These are phyloP conservation scores for Drosophila varians DNA, from an alignment of 1,140 invertebrate species.

Conservation along the genomic window DNA sequence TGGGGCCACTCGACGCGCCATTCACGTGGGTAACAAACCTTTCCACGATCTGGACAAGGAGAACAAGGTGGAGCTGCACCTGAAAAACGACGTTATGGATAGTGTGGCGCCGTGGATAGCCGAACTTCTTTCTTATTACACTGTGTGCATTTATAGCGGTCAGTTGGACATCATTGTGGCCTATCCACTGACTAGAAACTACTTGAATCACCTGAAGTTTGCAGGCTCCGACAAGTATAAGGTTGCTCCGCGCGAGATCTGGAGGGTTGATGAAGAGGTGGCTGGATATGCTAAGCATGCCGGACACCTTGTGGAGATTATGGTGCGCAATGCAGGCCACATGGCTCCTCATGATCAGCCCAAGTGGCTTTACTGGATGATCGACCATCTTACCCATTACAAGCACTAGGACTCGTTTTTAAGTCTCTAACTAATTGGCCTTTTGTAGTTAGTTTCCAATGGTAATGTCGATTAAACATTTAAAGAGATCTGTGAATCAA, in stretches of 20 bases:
- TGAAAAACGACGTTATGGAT: conserved; percentile 92
- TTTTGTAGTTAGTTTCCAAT: not conserved
- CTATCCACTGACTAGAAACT: conserved; percentile 90
- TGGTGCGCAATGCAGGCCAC: conserved; percentile 92
- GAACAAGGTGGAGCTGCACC: conserved; percentile 87
- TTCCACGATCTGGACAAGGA: conserved; percentile 86
- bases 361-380: conserved; percentile 90
- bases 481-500: too few relatives aligned
- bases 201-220: conserved; percentile 89
- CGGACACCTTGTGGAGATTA: conserved; percentile 90
- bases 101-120: conserved; percentile 90
- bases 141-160: conserved; percentile 91
- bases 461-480: too few relatives aligned
- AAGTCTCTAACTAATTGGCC: not conserved
- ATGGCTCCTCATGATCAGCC: conserved; percentile 94
- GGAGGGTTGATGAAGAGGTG: conserved; percentile 88
- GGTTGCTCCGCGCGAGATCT: conserved; percentile 87
- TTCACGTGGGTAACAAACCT: conserved; percentile 92
- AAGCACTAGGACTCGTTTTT: conserved; percentile 79
- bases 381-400: conserved; percentile 89
- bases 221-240: conserved; percentile 87
- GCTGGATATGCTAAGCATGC: conserved; percentile 91
- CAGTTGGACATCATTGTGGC: conserved; percentile 94
- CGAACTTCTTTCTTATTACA: conserved; percentile 88
- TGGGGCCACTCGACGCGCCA: conserved; percentile 86